Base-by-base conservation (phyloP, 92 coral and sea anemone genomes). In the Pocillopora meandrina region DNA sequence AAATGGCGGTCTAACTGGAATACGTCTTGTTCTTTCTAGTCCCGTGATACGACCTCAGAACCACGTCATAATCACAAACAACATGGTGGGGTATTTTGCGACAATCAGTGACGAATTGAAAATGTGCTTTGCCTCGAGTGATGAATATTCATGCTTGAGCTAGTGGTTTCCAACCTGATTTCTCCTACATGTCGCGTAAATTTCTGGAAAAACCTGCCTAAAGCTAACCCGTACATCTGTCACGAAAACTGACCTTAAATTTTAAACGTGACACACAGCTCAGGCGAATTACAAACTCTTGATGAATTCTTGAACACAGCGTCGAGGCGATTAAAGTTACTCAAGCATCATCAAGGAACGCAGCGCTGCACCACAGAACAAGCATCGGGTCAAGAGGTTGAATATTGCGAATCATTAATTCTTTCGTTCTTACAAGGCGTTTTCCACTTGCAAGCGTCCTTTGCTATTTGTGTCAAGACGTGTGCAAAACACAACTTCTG, bases 371-470 rank as follows among this genome's bases (percentile, higher is more conserved):
- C 77, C 77, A 56, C 34, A 33, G 14, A 58, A n/a, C 7, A 15
- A 35, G 60, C 74, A 56, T 33, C 14, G 17, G 85, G 85, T 81
- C 85, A 81, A 81, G 47, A 71, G 85, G 85, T 81, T 71, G 85
- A 14, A 71, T 56, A 42, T 15, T n/a, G 85, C 31, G 36, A 42
- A 70, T 58, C 49, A 31, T 12, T 75, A 70, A 59, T 58, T 71
- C 15, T 20, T 77, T 62, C 58, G 9, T 42, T 9, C 55, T 31
- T 5, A 42, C 52, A 42, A 0, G 52, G 52, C 52, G 52, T 42
- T 42, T 42, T 42, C 8, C 52, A 7, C 8, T 42, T 42, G 52
- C 52, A 7, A 42, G 62, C 62, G 18, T 70, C 14, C 56, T 34
- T 16, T 70, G 55, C 42, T 20, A 10, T 65, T 59, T 59, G 3